These are phyloP conservation scores for Glaucidium brasilianum DNA, from an alignment of 2,113 vertebrate species.

Conservation along the genomic window DNA sequence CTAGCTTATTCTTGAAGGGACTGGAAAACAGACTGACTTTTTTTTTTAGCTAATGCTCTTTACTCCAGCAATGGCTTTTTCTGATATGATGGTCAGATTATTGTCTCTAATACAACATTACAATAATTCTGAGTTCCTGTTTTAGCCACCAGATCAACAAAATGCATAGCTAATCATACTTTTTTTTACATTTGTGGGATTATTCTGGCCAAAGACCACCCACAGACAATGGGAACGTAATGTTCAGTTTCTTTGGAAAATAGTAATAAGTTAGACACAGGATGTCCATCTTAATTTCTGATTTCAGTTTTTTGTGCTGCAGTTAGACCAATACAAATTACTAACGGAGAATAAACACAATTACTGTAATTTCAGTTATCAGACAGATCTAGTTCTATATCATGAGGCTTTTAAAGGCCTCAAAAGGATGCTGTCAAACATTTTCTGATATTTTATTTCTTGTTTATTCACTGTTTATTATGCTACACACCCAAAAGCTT, in stretches of 20 bases:
- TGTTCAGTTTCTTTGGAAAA: background rate
- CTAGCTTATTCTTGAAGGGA: background rate
- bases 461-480: background rate
- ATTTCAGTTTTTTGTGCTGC: background rate
- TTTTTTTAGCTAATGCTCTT: background rate
- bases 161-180: background rate
- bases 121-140: background rate
- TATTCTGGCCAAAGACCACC: background rate
- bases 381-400: background rate
- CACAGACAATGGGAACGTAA: background rate
- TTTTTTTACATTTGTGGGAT: background rate
- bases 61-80: background rate
- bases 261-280: background rate
- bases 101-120: background rate
- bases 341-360: background rate
- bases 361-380: background rate
- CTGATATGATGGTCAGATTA: background rate
- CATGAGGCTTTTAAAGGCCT: background rate
- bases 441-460: background rate
- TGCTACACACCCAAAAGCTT: background rate
- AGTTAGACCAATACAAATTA: background rate
- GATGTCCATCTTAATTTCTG: background rate
- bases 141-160: background rate
- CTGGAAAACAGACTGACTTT: background rate
- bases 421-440: background rate